These are phyloP conservation scores for Pogona vitticeps DNA, from an alignment of 2,113 vertebrate genomes.

Conservation along the genomic window DNA sequence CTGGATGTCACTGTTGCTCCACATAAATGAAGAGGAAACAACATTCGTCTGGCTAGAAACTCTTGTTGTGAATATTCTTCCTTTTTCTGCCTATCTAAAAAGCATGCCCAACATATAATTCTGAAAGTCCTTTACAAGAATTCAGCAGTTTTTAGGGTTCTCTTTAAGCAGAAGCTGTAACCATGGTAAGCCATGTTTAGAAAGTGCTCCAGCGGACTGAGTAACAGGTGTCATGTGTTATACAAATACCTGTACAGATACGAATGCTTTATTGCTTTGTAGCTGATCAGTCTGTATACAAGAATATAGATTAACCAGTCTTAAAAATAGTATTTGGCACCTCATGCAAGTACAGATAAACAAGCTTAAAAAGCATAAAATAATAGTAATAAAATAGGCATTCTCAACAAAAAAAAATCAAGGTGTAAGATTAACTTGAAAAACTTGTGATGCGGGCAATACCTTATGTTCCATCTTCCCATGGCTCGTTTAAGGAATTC, in stretches of 20 bases:
- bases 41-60: neutral
- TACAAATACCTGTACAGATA: neutral
- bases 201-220: neutral
- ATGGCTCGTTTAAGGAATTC: no score
- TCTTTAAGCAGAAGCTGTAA: neutral
- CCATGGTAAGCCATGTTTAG: neutral
- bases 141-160: neutral
- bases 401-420: no score
- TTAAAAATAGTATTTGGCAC: no score
- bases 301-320: no score
- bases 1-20: slow-evolving; percentile 81
- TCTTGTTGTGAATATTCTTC: neutral
- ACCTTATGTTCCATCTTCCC: no score
- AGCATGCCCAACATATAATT: neutral
- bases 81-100: neutral
- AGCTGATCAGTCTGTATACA: no score
- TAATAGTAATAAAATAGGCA: no score
- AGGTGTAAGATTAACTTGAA: no score
- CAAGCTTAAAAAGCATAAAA: no score
- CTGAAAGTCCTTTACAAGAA: neutral
- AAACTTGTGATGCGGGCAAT: no score
- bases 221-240: neutral
- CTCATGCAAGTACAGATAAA: no score
- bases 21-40: neutral
- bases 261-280: no score